Base-by-base conservation (phyloP, 2,888 invertebrate species). In the Drosophila algonquin region DNA sequence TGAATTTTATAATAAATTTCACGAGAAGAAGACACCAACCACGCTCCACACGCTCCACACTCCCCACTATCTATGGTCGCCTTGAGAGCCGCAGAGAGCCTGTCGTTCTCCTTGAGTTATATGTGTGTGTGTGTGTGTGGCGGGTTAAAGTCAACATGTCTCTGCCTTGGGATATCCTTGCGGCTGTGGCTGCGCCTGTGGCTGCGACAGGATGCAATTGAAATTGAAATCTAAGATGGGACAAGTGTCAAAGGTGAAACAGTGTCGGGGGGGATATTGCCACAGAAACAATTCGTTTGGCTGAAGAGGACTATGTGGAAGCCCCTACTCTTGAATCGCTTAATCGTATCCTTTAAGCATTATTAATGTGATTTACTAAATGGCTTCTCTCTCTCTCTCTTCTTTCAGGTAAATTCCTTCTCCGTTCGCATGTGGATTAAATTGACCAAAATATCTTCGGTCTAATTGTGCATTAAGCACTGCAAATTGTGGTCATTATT, bases 1-100 rank as follows among this genome's bases (percentile, higher is more conserved):
- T 87, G 83, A 82, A 81, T 82, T 87, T 87, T 82, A 85, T 81
- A 82, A 82, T 82, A 82, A 82, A 87, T 82, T 82, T 79, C 63
- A 54, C 53, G 64, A 81, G 87, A 68, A 74, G 57, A 60, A 71
- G 32, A 48, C 40, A n/a, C 40, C 40, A 40, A 14, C 14, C 1
- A n/a, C n/a, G n/a, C n/a, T n/a, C n/a, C n/a, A 2, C 7, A 1
- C 21, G 3, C 21, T 21, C 3, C 3, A 21, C 21, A 21, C 21
- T 21, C 21, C 40, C 2, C 40, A 40, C 14, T 14, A 40, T 40
- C 40, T 40, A 40, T n/a, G 7, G 40, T n/a, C 40, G 14, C 6
- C 14, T 40, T 14, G 40, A 14, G 40, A 40, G 40, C 14, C 40
- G 46, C 54, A 47, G 21, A n/a, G 30, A 21, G 14, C 35, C 35